These are phyloP conservation scores for Drosophila santomea DNA, from an alignment of 1,140 invertebrate species.

Conservation along the genomic window DNA sequence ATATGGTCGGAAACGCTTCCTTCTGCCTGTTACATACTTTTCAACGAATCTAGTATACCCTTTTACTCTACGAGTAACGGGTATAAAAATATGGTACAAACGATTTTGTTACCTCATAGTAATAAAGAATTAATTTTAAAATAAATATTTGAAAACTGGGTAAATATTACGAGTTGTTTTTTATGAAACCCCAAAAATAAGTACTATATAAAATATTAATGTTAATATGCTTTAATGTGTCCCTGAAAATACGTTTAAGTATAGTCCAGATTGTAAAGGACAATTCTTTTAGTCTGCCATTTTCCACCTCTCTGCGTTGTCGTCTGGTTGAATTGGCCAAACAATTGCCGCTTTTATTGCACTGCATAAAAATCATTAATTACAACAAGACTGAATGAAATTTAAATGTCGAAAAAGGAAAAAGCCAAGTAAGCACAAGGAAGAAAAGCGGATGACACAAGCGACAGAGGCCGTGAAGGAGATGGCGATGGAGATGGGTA, in stretches of 20 bases:
- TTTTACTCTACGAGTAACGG: no score
- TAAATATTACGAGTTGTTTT: no score
- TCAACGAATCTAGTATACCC: no score
- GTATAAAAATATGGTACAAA: background rate
- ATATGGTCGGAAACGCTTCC: no score
- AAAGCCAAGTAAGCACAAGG: slow-evolving; percentile 47
- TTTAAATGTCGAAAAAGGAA: slow-evolving; percentile 72
- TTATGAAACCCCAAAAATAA: background rate
- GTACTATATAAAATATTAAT: background rate
- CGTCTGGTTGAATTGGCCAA: slow-evolving; percentile 5
- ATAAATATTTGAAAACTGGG: background rate
- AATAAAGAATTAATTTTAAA: no score
- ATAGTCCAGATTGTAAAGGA: background rate
- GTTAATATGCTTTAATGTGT: background rate
- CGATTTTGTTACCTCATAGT: background rate
- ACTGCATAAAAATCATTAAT: slow-evolving; percentile 79
- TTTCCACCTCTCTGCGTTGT: background rate
- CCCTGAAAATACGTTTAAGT: background rate
- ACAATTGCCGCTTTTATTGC: slow-evolving; percentile 68
- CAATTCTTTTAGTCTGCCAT: background rate
- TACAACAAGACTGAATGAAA: slow-evolving; percentile 78
- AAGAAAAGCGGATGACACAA: slow-evolving; percentile 36
- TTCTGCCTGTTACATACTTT: no score
- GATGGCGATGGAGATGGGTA: background rate
- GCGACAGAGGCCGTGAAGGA: slow-evolving; percentile 3